These are phyloP conservation scores for Eira barbara DNA, from an alignment of 2,113 vertebrate genomes.

Conservation along the genomic window DNA sequence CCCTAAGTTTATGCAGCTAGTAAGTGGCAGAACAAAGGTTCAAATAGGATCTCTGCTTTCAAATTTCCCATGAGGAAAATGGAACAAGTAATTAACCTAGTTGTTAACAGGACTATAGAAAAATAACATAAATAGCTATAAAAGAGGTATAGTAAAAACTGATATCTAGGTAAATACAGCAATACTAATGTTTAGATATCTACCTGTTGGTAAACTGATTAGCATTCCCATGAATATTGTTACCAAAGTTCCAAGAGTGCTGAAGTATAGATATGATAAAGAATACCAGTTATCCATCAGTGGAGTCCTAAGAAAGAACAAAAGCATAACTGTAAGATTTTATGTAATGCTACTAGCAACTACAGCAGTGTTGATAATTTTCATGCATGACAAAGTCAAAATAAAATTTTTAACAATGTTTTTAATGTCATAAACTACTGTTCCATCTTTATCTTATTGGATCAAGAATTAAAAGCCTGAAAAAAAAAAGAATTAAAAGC, in stretches of 20 bases:
- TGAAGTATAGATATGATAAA: constrained; percentile 91
- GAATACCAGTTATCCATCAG: constrained; percentile 86
- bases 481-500: neutral
- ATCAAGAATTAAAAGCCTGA: neutral
- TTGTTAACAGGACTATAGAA: neutral
- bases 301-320: constrained; percentile 71
- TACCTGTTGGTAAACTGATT: constrained; percentile 86
- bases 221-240: constrained; percentile 82
- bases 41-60: neutral
- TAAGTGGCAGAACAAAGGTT: neutral
- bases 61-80: neutral
- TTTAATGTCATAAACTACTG: neutral
- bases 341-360: neutral
- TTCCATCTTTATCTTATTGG: neutral
- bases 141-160: neutral
- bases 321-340: neutral
- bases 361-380: neutral
- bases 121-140: neutral
- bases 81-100: constrained; percentile 9
- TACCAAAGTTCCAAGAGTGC: constrained; percentile 83
- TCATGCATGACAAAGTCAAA: neutral
- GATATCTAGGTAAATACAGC: neutral
- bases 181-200: neutral
- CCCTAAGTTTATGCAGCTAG: neutral
- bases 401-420: neutral